Percentiles rank a stretch among this genome's conserved stretches.
These are phyloP conservation scores for Sebastes goodei DNA, from an alignment of 2,797 vertebrate species.

Conservation along the genomic window DNA sequence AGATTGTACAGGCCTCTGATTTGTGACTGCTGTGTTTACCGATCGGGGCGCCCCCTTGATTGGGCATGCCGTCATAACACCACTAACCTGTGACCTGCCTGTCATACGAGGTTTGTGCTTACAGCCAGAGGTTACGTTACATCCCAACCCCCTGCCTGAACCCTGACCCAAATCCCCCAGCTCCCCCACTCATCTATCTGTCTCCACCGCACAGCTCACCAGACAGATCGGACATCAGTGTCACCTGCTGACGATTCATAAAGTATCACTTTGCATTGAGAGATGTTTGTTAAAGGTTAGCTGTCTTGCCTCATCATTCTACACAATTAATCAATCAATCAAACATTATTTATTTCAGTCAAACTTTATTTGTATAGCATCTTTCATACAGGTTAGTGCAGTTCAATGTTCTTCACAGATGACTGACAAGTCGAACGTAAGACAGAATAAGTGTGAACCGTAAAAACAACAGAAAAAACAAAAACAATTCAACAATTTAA, in stretches of 20 bases:
- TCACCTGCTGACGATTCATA: conserved; percentile 44
- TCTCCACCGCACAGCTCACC: conserved; percentile 10
- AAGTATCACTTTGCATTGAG: conserved; percentile 5
- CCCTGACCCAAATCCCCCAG: conserved; percentile 51
- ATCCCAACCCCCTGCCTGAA: conserved; percentile 48
- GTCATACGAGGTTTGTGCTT: conserved; percentile 60
- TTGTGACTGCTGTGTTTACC: conserved; percentile 58
- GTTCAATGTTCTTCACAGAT: too few relatives aligned
- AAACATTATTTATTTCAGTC: too few relatives aligned
- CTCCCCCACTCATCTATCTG: conserved; percentile 25
- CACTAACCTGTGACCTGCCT: conserved; percentile 56
- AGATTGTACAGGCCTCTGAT: conserved; percentile 31
- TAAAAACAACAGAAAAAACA: too few relatives aligned
- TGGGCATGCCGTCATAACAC: conserved; percentile 53
- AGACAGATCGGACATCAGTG: conserved; percentile 10
- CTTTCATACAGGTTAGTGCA: too few relatives aligned
- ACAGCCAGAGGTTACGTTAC: conserved; percentile 59
- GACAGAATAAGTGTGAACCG: too few relatives aligned
- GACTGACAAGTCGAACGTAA: too few relatives aligned
- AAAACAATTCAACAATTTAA: too few relatives aligned
- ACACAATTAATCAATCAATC: background rate
- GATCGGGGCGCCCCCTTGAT: conserved; percentile 39
- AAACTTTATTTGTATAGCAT: too few relatives aligned
- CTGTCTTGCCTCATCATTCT: background rate
- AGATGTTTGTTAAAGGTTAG: conserved; percentile 24